phyloP scores from a whole-genome alignment of 2,888 invertebrate genomes.

The Athalia cordata region DNA sequence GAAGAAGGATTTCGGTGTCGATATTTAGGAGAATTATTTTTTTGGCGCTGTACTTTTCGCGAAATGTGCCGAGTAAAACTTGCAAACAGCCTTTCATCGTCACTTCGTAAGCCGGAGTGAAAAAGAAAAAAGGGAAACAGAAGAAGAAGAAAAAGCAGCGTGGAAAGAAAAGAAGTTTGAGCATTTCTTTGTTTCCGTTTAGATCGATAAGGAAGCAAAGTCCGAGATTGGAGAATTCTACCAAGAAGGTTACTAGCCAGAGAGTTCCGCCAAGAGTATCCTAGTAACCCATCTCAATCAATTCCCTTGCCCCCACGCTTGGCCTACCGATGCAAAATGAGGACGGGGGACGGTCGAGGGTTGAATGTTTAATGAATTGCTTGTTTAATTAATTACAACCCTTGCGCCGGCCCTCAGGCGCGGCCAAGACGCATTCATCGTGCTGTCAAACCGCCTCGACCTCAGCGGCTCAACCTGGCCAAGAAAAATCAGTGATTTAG shows the following conservation, averaged over 20 bases:
- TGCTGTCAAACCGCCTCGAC: slow-evolving; percentile 55
- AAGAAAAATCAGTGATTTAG: slow-evolving; percentile 48
- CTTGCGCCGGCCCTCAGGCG: slow-evolving; percentile 62
- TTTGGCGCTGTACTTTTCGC: too few species aligned
- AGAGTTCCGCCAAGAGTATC: slow-evolving; percentile 48
- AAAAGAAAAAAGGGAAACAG: too few species aligned
- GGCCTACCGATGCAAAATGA: slow-evolving; percentile 62
- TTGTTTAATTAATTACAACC: slow-evolving; percentile 84
- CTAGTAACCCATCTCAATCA: slow-evolving; percentile 69
- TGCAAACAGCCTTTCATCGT: not conserved
- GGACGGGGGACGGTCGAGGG: slow-evolving; percentile 64
- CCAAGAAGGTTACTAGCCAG: slow-evolving; percentile 36
- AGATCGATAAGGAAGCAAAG: not conserved
- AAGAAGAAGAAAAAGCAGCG: too few species aligned
- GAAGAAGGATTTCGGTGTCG: too few species aligned
- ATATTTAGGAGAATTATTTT: too few species aligned
- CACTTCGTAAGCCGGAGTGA: not conserved
- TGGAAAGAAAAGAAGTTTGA: not conserved
- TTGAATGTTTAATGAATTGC: slow-evolving; percentile 81
- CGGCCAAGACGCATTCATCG: slow-evolving; percentile 64
- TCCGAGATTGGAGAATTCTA: not conserved
- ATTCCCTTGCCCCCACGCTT: slow-evolving; percentile 67
- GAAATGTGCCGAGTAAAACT: too few species aligned
- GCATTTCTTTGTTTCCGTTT: not conserved
- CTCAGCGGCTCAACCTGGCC: slow-evolving; percentile 24